Conservation (phyloP, 2,797 vertebrate genomes). For the Antrozous pallidus region DNA sequence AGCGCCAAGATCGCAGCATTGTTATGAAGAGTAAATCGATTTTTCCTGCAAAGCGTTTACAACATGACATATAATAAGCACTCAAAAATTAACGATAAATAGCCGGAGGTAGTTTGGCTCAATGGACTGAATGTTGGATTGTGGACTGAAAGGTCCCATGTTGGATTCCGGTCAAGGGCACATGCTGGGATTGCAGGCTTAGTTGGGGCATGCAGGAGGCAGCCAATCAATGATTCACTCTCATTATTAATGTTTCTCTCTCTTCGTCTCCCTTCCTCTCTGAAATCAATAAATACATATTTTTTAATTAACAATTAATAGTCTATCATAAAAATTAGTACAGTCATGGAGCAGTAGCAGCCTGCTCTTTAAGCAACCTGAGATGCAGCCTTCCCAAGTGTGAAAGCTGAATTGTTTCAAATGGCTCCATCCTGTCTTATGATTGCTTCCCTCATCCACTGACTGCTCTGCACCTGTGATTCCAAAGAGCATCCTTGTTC, state of each 20-base stretch:
- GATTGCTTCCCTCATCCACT: background rate
- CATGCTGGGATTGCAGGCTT: background rate
- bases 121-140: too few species aligned
- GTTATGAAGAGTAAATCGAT: background rate
- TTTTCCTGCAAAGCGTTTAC: background rate
- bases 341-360: background rate
- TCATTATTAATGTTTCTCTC: background rate
- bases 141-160: background rate
- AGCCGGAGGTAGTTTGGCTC: background rate
- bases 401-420: background rate
- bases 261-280: background rate
- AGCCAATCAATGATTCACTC: background rate
- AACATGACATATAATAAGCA: background rate
- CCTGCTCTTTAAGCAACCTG: background rate
- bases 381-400: background rate
- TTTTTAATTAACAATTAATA: background rate
- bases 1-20: background rate
- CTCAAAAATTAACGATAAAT: background rate
- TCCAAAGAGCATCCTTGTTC: background rate
- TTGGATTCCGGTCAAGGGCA: background rate
- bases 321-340: background rate
- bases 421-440: background rate
- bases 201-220: background rate
- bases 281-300: background rate
- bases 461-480: background rate